phyloP scores from a whole-genome alignment of 2,888 invertebrate species.

The Ernsta delagoae region DNA sequence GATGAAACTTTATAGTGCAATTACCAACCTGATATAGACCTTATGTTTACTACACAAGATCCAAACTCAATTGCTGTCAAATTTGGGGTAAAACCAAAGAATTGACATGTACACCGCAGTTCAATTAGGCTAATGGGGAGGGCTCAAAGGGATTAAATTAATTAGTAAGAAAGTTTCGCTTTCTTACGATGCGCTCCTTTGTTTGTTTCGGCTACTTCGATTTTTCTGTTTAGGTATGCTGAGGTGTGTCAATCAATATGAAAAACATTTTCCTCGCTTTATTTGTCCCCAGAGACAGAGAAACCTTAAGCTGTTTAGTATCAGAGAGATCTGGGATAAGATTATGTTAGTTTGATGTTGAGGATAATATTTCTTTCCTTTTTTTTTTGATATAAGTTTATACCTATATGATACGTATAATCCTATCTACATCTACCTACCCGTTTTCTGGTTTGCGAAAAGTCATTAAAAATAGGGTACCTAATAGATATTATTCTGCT shows the following conservation, averaged over 20 bases:
- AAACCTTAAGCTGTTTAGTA: too few relatives aligned
- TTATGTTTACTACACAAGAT: constrained; percentile 42
- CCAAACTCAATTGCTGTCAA: constrained; percentile 40
- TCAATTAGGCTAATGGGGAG: constrained; percentile 84
- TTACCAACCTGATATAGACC: constrained; percentile 43
- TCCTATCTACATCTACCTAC: too few relatives aligned
- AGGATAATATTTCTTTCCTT: too few relatives aligned
- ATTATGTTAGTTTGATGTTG: too few relatives aligned
- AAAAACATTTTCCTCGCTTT: too few relatives aligned
- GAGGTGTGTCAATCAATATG: neutral
- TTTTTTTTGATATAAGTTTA: too few relatives aligned
- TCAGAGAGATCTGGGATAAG: too few relatives aligned
- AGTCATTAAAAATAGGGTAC: too few relatives aligned
- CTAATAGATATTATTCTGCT: too few relatives aligned
- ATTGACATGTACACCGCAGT: constrained; percentile 84
- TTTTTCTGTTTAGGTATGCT: constrained; percentile 44
- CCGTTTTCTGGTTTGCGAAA: too few relatives aligned
- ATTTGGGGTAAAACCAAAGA: constrained; percentile 66
- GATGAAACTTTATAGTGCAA: constrained; percentile 50
- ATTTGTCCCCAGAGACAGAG: too few relatives aligned
- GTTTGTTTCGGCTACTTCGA: constrained; percentile 67
- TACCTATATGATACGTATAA: too few relatives aligned
- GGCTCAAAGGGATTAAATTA: constrained; percentile 84
- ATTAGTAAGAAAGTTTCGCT: constrained; percentile 83
- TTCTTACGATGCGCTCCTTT: constrained; percentile 75